These are phyloP conservation scores for Pristis pectinata DNA, from an alignment of 2,797 vertebrate genomes.

Conservation along the genomic window DNA sequence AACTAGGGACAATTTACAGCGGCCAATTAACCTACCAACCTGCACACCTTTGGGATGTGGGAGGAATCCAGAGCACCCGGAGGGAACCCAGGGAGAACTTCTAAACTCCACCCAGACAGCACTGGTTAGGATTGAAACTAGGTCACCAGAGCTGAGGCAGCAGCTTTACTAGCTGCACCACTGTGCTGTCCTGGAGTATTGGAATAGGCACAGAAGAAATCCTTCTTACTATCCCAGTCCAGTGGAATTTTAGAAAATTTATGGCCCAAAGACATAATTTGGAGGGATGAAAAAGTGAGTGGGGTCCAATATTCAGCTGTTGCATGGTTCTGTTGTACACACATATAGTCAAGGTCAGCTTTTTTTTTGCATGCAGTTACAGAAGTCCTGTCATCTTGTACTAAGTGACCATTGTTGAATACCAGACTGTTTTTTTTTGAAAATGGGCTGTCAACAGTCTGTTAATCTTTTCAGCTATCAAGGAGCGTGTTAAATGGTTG, in stretches of 20 bases:
- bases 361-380: background rate
- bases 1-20: too few relatives aligned
- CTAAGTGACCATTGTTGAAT: background rate
- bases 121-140: too few relatives aligned
- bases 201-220: background rate
- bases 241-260: background rate
- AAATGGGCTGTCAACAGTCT: background rate
- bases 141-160: too few relatives aligned
- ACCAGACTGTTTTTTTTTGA: background rate
- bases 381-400: background rate
- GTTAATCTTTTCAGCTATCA: background rate
- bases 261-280: background rate
- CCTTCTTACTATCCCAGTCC: background rate
- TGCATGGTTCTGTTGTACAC: background rate
- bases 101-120: too few relatives aligned
- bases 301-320: background rate
- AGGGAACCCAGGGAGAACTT: too few relatives aligned
- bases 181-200: too few relatives aligned
- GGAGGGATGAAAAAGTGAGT: background rate
- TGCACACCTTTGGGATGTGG: too few relatives aligned
- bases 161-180: too few relatives aligned
- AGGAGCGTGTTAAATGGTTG: background rate
- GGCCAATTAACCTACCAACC: too few relatives aligned
- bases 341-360: background rate
- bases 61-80: too few relatives aligned